These are phyloP conservation scores for Coptotermes formosanus DNA, from an alignment of 1,140 invertebrate genomes.

Conservation along the genomic window DNA sequence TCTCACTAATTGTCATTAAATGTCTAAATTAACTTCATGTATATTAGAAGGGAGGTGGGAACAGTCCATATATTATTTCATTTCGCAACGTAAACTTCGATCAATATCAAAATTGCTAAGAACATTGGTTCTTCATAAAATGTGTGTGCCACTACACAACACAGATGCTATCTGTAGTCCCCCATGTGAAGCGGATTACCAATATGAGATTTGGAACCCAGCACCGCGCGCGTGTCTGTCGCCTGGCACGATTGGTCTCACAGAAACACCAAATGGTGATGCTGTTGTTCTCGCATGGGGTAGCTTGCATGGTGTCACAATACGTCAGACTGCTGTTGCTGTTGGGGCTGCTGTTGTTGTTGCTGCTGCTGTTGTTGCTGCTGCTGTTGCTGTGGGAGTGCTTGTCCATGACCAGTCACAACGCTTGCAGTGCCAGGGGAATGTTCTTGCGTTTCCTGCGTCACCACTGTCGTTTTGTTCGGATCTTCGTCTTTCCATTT, in stretches of 20 bases:
- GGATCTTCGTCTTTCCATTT: conserved; percentile 95
- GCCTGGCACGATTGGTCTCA: conserved; percentile 23
- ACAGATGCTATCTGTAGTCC: background rate
- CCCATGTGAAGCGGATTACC: conserved; percentile 18
- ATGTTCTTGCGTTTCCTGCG: conserved; percentile 23
- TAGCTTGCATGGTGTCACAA: conserved; percentile 38
- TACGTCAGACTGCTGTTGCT: conserved; percentile 31
- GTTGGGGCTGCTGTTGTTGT: conserved; percentile 2
- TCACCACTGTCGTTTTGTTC: conserved; percentile 35
- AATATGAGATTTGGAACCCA: background rate
- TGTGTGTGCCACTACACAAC: conserved; percentile 14
- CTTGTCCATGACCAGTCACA: conserved; percentile 22
- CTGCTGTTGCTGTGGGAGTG: conserved; percentile 22
- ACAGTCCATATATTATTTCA: no score
- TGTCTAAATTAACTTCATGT: background rate
- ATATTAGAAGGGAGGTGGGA: background rate
- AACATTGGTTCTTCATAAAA: background rate
- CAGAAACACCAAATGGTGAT: conserved; percentile 36
- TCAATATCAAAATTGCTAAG: conserved; percentile 6
- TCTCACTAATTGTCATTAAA: conserved; percentile 28
- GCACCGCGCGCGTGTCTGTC: background rate
- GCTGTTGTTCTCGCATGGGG: conserved; percentile 35
- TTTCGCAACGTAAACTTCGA: background rate
- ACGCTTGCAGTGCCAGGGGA: conserved; percentile 24
- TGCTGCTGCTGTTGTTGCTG: conserved; percentile 32